Evolutionary conservation across 1,140 invertebrate genomes (phyloP).

Genomic region (Hesperophylax magnus): DNA sequence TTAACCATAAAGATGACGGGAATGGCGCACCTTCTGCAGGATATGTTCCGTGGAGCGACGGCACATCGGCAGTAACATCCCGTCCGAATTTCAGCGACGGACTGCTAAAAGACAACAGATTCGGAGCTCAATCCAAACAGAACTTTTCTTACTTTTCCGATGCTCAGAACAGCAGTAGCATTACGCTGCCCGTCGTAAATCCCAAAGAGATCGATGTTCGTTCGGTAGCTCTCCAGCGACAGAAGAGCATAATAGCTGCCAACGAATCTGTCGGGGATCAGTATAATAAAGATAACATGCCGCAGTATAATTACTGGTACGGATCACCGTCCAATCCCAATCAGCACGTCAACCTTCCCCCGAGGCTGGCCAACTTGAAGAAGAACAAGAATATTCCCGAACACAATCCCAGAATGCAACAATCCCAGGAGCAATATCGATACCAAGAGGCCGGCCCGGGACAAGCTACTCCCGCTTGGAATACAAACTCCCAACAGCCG

Average conservation of each 20-base stretch:
- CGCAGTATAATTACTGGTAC: conserved; percentile 49
- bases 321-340: conserved; percentile 12
- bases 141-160: conserved; percentile 51
- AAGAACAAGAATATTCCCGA: conserved; percentile 41
- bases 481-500: conserved; percentile 5
- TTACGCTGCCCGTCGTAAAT: conserved; percentile 67
- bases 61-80: not conserved
- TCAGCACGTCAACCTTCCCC: conserved; percentile 64
- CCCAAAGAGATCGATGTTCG: conserved; percentile 69
- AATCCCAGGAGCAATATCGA: not conserved
- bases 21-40: not conserved
- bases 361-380: conserved; percentile 60
- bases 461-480: not conserved
- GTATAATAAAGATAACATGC: conserved; percentile 38
- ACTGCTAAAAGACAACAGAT: not conserved
- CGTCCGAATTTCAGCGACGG: not conserved
- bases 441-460: not conserved
- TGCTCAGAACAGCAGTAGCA: conserved; percentile 57
- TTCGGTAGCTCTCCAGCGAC: conserved; percentile 66
- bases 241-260: conserved; percentile 55
- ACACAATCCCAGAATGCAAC: conserved; percentile 2
- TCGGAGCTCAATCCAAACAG: conserved; percentile 35
- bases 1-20: not conserved
- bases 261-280: conserved; percentile 21
- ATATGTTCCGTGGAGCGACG: conserved; percentile 48